Conservation (phyloP, 2,888 invertebrate species). For the Macaria notata region DNA sequence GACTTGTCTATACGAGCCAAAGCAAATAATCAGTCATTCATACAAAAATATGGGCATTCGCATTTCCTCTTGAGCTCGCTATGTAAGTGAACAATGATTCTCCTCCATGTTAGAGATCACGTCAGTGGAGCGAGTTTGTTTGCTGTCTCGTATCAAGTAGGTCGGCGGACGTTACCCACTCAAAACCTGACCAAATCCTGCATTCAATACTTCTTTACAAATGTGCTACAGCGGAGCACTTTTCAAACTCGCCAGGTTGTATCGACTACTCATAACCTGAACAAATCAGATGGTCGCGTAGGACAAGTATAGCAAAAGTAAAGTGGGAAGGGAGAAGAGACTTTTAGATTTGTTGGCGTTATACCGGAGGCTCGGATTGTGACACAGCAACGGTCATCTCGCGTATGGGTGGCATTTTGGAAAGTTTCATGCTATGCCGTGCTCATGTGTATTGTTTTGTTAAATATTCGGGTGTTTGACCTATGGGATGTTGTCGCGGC, state of each 20-base stretch:
- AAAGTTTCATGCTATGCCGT: conserved; percentile 31
- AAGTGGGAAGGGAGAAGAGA: conserved; percentile 31
- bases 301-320: conserved; percentile 41
- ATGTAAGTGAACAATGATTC: conserved; percentile 9
- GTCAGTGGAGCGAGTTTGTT: conserved; percentile 50
- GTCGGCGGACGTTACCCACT: conserved; percentile 73
- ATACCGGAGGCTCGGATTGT: conserved; percentile 25
- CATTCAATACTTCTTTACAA: neutral
- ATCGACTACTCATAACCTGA: conserved; percentile 44
- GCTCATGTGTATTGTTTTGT: conserved; percentile 13
- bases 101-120: conserved; percentile 20
- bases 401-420: conserved; percentile 37
- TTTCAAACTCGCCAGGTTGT: neutral
- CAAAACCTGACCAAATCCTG: conserved; percentile 17
- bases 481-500: too few species aligned
- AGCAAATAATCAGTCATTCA: too few species aligned
- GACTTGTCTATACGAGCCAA: too few species aligned
- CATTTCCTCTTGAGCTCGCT: too few species aligned
- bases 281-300: conserved; percentile 39
- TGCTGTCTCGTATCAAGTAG: conserved; percentile 71
- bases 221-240: neutral
- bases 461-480: neutral
- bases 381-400: conserved; percentile 30
- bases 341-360: conserved; percentile 49
- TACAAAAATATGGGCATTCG: neutral